These are phyloP conservation scores for Nymphalis io DNA, from an alignment of 1,140 invertebrate genomes.

Conservation along the genomic window DNA sequence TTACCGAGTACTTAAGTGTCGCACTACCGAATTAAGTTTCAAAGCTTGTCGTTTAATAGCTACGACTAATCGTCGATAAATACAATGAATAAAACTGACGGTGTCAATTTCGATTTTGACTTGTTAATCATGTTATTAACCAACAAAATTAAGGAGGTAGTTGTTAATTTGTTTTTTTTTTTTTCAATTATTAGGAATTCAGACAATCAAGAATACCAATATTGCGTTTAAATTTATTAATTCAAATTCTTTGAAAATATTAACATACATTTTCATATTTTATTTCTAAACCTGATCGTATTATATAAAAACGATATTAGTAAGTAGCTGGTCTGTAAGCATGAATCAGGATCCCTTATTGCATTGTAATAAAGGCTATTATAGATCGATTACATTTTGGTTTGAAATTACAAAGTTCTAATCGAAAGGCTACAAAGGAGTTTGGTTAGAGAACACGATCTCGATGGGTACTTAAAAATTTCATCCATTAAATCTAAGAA, in stretches of 20 bases:
- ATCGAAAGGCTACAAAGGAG: slow-evolving; percentile 34
- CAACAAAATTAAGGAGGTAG: too few species aligned
- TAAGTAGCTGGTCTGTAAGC: slow-evolving; percentile 7
- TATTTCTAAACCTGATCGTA: slow-evolving; percentile 3
- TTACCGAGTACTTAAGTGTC: slow-evolving; percentile 36
- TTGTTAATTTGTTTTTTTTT: too few species aligned
- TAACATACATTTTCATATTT: not conserved
- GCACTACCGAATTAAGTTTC: slow-evolving; percentile 33
- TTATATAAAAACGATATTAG: slow-evolving; percentile 12
- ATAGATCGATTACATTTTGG: slow-evolving; percentile 20
- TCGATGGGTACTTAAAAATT: slow-evolving; percentile 41
- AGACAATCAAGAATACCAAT: too few species aligned
- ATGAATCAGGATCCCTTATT: slow-evolving; percentile 22
- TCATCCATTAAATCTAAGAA: slow-evolving; percentile 31
- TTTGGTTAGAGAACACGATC: slow-evolving; percentile 35
- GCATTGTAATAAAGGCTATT: slow-evolving; percentile 35
- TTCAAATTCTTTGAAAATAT: too few species aligned
- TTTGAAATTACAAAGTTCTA: slow-evolving; percentile 39
- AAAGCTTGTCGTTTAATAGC: slow-evolving; percentile 2
- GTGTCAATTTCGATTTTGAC: too few species aligned
- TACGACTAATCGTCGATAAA: slow-evolving; percentile 7
- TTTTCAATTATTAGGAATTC: too few species aligned
- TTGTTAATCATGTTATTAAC: too few species aligned
- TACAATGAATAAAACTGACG: too few species aligned
- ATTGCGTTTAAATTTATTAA: too few species aligned